Conservation (phyloP, 2,888 invertebrate genomes). For the Lysandra coridon region DNA sequence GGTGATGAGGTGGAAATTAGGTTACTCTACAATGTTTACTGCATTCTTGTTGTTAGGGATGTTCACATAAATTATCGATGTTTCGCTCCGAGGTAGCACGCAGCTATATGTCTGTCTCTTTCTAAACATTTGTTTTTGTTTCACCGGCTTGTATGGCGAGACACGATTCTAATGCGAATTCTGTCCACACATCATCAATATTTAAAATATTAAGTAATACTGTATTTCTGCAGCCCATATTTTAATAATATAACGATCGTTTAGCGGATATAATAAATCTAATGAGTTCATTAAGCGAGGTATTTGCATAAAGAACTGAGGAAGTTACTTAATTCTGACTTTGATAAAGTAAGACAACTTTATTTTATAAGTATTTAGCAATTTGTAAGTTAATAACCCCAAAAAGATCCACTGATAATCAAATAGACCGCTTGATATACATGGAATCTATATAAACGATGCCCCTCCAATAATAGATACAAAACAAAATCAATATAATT, state of each 20-base stretch:
- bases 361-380: neutral
- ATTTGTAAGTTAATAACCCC: neutral
- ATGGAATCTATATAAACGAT: neutral
- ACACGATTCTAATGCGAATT: slow-evolving; percentile 56
- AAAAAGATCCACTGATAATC: neutral
- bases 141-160: slow-evolving; percentile 59
- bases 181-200: slow-evolving; percentile 32
- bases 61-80: slow-evolving; percentile 80
- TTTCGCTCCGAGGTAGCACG: slow-evolving; percentile 63
- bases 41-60: slow-evolving; percentile 77
- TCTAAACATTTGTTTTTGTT: slow-evolving; percentile 75
- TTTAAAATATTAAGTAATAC: slow-evolving; percentile 29
- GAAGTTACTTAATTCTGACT: slow-evolving; percentile 11
- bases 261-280: slow-evolving; percentile 15
- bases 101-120: slow-evolving; percentile 63
- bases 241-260: slow-evolving; percentile 13
- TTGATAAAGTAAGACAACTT: neutral
- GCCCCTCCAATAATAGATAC: slow-evolving; percentile 9
- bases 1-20: slow-evolving; percentile 42
- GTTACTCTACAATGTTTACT: slow-evolving; percentile 45
- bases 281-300: neutral
- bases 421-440: neutral
- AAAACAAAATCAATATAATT: slow-evolving; percentile 25
- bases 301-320: neutral
- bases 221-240: neutral